Evolutionary conservation across 2,113 vertebrate genomes (phyloP).

Genomic region (Pterophyllum scalare): DNA sequence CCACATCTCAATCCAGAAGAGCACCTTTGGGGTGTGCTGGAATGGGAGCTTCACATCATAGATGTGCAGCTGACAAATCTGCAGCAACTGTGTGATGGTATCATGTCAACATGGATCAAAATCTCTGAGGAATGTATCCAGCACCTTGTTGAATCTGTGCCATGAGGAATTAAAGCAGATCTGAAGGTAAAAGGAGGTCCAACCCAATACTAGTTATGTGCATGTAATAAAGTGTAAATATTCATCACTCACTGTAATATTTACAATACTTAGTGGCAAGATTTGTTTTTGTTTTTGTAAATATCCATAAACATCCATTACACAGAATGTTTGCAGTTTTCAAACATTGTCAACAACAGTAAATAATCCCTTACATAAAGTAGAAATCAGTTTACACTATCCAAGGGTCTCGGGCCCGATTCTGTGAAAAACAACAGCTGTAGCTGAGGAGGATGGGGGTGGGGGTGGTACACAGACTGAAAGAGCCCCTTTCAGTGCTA

Average conservation of each 20-base stretch:
- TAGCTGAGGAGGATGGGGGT: constrained; percentile 22
- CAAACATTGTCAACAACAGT: neutral
- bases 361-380: neutral
- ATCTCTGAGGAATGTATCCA: too few species aligned
- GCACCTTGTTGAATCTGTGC: too few species aligned
- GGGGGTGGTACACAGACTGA: constrained; percentile 3
- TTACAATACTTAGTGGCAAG: neutral
- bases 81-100: too few species aligned
- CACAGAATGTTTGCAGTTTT: neutral
- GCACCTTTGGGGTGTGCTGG: too few species aligned
- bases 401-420: constrained; percentile 5
- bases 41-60: too few species aligned
- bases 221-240: too few species aligned
- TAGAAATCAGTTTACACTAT: neutral
- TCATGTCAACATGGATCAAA: too few species aligned
- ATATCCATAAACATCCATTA: neutral
- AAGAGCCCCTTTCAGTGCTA: constrained; percentile 1
- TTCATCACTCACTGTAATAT: neutral
- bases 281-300: neutral
- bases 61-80: too few species aligned
- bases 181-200: too few species aligned
- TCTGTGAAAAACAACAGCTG: constrained; percentile 76
- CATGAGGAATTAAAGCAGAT: too few species aligned
- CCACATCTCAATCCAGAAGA: too few species aligned
- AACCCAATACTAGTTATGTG: too few species aligned